A percentile compares a stretch with the other conserved stretches of the same genome.
Conservation (phyloP, 2,113 vertebrate species). For the Pyrgilauda ruficollis region DNA sequence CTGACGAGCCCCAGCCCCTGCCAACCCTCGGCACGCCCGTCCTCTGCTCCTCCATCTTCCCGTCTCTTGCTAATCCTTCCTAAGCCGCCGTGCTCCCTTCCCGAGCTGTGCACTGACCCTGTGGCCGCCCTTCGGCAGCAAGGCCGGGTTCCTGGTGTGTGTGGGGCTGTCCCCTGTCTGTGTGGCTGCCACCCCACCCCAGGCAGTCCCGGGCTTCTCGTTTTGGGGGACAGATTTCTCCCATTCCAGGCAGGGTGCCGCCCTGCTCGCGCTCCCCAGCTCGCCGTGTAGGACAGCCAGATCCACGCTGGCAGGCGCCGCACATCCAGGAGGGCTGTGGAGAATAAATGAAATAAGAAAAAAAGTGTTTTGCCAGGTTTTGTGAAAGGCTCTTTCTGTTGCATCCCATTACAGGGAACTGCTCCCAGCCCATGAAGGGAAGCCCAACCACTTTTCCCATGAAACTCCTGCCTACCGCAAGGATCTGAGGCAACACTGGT, state of each 20-base stretch:
- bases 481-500: neutral
- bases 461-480: neutral
- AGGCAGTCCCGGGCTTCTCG: rapidly evolving
- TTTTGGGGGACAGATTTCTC: neutral
- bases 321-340: neutral
- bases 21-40: neutral
- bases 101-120: rapidly evolving
- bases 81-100: neutral
- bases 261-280: neutral
- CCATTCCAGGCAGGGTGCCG: neutral
- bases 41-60: neutral
- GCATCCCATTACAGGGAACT: rapidly evolving
- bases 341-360: neutral
- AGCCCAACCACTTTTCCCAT: neutral
- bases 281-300: rapidly evolving
- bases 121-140: rapidly evolving
- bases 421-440: neutral
- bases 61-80: neutral
- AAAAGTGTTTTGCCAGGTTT: neutral
- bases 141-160: rapidly evolving
- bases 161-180: neutral
- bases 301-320: neutral
- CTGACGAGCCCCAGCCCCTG: conserved; percentile 12
- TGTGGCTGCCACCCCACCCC: neutral
- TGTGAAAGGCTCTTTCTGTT: neutral